A percentile compares a stretch with the other conserved stretches of the same genome.
These are phyloP conservation scores for Eupithecia dodoneata DNA, from an alignment of 2,888 invertebrate genomes.

Conservation along the genomic window DNA sequence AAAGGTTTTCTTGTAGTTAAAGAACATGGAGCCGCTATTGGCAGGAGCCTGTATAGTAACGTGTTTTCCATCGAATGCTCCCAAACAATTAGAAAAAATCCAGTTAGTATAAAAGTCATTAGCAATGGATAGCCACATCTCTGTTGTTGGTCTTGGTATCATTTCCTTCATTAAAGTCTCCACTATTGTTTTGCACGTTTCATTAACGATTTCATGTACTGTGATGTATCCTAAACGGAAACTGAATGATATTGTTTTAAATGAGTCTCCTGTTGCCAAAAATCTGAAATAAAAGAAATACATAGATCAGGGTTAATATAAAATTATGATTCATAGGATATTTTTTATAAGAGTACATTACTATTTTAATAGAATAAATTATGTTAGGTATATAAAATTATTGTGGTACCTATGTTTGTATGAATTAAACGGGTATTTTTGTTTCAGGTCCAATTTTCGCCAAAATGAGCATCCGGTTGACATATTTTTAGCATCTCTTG, in stretches of 20 bases:
- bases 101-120: slow-evolving; percentile 1
- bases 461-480: too few relatives aligned
- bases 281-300: background rate
- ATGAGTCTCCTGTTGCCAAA: background rate
- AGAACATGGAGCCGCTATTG: slow-evolving; percentile 10
- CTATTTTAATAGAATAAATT: slow-evolving; percentile 13
- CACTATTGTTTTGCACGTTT: slow-evolving; percentile 11
- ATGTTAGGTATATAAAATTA: slow-evolving; percentile 4
- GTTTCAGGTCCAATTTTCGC: slow-evolving; percentile 19
- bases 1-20: slow-evolving; percentile 18
- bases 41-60: slow-evolving; percentile 11
- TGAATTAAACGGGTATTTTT: slow-evolving; percentile 15
- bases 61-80: too few relatives aligned
- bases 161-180: slow-evolving; percentile 9
- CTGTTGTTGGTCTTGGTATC: slow-evolving; percentile 6
- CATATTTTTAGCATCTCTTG: too few relatives aligned
- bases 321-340: background rate
- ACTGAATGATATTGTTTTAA: slow-evolving; percentile 2
- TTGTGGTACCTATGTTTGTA: slow-evolving; percentile 15
- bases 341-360: slow-evolving; percentile 3
- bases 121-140: slow-evolving; percentile 11
- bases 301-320: background rate
- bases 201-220: slow-evolving; percentile 12
- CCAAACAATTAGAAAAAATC: slow-evolving; percentile 5
- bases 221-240: slow-evolving; percentile 6